Conservation (phyloP, 2,888 invertebrate genomes). For the Drosophila testacea region DNA sequence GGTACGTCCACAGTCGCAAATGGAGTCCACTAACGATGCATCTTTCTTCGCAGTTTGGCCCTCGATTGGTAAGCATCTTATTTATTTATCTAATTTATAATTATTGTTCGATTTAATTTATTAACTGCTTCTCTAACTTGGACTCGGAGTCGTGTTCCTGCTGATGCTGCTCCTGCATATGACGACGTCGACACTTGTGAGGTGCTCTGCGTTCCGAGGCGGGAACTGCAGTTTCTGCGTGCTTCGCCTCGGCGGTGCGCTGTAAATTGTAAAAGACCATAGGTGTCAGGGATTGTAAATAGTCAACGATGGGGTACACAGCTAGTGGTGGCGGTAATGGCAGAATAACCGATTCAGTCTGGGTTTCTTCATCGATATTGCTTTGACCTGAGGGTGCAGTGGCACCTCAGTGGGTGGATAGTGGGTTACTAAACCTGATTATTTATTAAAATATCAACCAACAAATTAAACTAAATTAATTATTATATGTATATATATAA, state of each 20-base stretch:
- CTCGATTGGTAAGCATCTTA: constrained; percentile 86
- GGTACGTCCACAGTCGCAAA: constrained; percentile 92
- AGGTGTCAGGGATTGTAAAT: constrained; percentile 87
- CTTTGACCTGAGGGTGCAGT: constrained; percentile 84
- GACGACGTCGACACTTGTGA: constrained; percentile 86
- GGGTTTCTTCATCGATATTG: constrained; percentile 81
- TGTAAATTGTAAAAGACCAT: constrained; percentile 85
- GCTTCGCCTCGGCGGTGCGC: constrained; percentile 83
- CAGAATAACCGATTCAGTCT: constrained; percentile 84
- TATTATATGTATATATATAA: background rate
- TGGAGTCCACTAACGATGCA: constrained; percentile 90
- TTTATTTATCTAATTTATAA: background rate
- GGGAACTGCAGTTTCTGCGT: constrained; percentile 58
- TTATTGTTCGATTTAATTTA: constrained; percentile 59
- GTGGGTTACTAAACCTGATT: background rate
- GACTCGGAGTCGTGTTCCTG: constrained; percentile 59
- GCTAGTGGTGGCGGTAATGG: constrained; percentile 86
- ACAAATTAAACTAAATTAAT: background rate
- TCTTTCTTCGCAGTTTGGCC: constrained; percentile 92
- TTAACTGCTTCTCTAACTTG: constrained; percentile 86
- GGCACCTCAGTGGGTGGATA: too few species aligned
- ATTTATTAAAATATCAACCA: background rate
- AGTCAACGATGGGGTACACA: constrained; percentile 85
- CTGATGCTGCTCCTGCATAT: constrained; percentile 82
- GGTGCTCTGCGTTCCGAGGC: constrained; percentile 74